Percentiles rank a stretch among this genome's conserved stretches.
Evolutionary conservation across 1,140 invertebrate species (phyloP).

Genomic region (Octopus sinensis): DNA sequence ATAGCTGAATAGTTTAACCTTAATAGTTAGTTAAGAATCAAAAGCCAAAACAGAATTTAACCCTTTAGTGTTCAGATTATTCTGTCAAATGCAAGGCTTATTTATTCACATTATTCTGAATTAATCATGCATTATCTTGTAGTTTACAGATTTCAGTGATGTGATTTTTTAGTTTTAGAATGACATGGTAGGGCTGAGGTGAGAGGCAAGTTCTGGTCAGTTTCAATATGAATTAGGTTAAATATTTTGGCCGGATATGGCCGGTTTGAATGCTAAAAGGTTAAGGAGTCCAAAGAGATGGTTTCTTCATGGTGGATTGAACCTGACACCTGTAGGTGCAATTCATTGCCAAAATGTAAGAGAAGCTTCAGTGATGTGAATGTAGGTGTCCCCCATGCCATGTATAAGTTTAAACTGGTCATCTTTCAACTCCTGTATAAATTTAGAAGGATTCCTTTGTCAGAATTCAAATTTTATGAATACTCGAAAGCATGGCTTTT

Average conservation of each 20-base stretch:
- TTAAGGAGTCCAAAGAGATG: background rate
- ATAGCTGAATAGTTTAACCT: background rate
- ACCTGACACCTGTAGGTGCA: background rate
- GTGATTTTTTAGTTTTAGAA: too few relatives aligned
- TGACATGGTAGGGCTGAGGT: too few relatives aligned
- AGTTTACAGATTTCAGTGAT: too few relatives aligned
- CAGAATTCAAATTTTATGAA: background rate
- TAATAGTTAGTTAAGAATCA: background rate
- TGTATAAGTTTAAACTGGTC: background rate
- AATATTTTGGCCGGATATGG: too few relatives aligned
- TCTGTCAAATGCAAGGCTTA: too few relatives aligned
- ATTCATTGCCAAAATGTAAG: background rate
- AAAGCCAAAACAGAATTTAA: background rate
- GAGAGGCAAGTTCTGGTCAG: too few relatives aligned
- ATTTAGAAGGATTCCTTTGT: background rate
- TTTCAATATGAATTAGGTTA: too few relatives aligned
- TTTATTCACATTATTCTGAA: too few relatives aligned
- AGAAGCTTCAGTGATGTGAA: background rate
- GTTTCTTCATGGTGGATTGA: background rate
- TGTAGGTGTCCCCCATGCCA: background rate
- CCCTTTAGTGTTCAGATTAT: too few relatives aligned
- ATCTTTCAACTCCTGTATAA: background rate
- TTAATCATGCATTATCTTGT: too few relatives aligned
- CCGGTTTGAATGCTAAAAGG: too few relatives aligned
- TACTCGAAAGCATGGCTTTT: too few relatives aligned